These are phyloP conservation scores for Acrocephalus arundinaceus DNA, from an alignment of 2,113 vertebrate species.

Conservation along the genomic window DNA sequence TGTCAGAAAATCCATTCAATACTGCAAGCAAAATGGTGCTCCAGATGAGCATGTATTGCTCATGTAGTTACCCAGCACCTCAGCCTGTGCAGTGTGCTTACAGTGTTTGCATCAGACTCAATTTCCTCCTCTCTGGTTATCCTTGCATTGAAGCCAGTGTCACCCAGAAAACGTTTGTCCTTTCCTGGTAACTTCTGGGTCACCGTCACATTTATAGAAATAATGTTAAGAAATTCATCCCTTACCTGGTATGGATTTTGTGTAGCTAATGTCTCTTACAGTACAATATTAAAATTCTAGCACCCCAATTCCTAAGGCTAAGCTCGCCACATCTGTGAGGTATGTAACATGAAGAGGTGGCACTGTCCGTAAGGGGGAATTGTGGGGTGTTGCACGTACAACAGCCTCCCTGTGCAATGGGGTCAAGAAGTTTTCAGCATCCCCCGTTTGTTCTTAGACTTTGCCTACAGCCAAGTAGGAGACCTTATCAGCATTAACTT, in stretches of 20 bases:
- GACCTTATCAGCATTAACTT: not conserved
- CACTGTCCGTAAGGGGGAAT: not conserved
- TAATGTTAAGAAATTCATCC: not conserved
- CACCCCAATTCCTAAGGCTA: not conserved
- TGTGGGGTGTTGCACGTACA: rapidly evolving
- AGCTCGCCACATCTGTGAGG: not conserved
- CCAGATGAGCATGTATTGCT: not conserved
- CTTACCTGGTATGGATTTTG: not conserved
- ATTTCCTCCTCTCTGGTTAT: not conserved
- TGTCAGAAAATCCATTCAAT: not conserved
- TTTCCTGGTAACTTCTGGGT: not conserved
- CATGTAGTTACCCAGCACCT: not conserved
- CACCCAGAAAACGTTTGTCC: not conserved
- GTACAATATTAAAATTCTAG: not conserved
- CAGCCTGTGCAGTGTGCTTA: not conserved
- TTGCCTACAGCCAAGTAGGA: not conserved
- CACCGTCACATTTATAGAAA: not conserved
- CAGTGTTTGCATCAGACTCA: not conserved
- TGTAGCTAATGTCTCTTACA: not conserved
- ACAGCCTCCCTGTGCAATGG: rapidly evolving
- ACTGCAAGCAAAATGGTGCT: not conserved
- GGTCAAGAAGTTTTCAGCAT: not conserved
- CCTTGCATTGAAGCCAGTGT: not conserved
- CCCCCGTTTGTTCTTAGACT: rapidly evolving
- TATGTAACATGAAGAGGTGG: too few relatives aligned